Evolutionary conservation across 2,113 vertebrate genomes (phyloP), one percentile per base, ranked within the genome.

Genomic region (Ophiodon elongatus): DNA sequence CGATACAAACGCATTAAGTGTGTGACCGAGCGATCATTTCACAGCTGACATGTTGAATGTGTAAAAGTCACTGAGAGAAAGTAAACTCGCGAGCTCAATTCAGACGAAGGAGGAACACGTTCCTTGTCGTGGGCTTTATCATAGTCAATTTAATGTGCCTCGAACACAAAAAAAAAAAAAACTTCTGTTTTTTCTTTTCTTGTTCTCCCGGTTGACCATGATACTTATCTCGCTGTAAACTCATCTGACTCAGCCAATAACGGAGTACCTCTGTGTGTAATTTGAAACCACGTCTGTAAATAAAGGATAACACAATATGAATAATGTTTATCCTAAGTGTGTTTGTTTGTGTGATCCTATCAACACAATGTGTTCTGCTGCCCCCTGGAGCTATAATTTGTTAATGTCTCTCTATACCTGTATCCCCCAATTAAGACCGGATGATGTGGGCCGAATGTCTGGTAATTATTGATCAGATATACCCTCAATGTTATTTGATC

Each of bases 371-470:
- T 76, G 56, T 87, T 84, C 73, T 90, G 75, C 68, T 86, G 92
- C 92, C 91, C 68, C 27, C 92, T 90, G 80, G 64, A 77, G 92
- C 17, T 80, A 2, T n/a, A 41, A 79, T 10, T 2, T 31, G 43
- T 31, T 31, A 45, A 23, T 35, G 45, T 62, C 10, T 45, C 6
- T 60, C 2, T 60, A 3, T 4, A n/a, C 23, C 6, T 59, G 47
- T 1, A 56, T 23, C 4, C 19, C 39, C 14, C 4, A 1, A 14
- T 21, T 17, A 69, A 4, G 27, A 33, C 47, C 1, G 4, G 23
- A 0, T 33, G 25, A 19, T 57, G 6, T 11, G 29, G n/a, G 6
- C 14, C 8, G 4, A 4, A 11, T 14, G 8, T 37, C 27, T 47
- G 45, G 25, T 52, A 63, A 45, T 56, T 41, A 59, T 25, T 50